Conservation (phyloP, 2,888 invertebrate genomes). For the Phragmatobia fuliginosa region DNA sequence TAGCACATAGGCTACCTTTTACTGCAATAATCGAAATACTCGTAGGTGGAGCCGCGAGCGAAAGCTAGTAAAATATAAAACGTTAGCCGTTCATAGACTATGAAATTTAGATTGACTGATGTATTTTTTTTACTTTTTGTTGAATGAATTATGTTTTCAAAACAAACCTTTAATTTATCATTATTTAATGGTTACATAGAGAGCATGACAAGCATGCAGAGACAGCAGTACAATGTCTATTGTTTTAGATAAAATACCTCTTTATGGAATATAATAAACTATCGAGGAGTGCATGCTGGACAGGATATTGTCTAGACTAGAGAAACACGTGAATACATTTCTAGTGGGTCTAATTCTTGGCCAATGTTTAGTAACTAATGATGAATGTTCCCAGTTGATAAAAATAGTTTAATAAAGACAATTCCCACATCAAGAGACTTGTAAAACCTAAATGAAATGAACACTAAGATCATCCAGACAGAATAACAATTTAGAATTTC, state of each 20-base stretch:
- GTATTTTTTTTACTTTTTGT: no score
- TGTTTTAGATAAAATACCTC: background rate
- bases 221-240: background rate
- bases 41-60: no score
- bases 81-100: no score
- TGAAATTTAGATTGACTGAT: no score
- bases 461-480: no score
- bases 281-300: background rate
- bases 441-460: no score
- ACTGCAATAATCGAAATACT: no score
- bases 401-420: background rate
- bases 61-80: no score
- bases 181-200: background rate
- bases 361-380: background rate
- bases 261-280: background rate
- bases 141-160: background rate
- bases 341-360: background rate
- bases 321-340: background rate
- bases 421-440: no score
- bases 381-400: background rate
- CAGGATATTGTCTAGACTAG: constrained; percentile 2
- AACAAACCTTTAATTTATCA: background rate
- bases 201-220: background rate
- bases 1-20: no score
- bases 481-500: no score